Base-by-base conservation (phyloP, 1,140 invertebrate genomes). In the Eumeta japonica region DNA sequence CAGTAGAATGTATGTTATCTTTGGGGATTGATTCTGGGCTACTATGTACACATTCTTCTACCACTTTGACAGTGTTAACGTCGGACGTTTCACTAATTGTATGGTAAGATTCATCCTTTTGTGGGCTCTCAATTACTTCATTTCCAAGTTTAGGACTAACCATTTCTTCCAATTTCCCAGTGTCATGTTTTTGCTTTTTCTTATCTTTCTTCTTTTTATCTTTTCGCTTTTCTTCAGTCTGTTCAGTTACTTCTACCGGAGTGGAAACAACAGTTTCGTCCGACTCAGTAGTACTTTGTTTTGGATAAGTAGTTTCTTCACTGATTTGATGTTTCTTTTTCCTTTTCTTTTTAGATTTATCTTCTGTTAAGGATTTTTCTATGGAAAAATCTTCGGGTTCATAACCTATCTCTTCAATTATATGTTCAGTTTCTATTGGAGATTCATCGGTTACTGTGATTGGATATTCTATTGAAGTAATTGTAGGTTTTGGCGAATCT, bases 41-140 rank as follows among this genome's bases (percentile, higher is more conserved):
- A 20, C 60, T 64, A 24, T 66, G 53, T 5, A 83, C 43, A 34
- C 67, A 72, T 70, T 85, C 82, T 72, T 85, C 81, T n/a, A 84
- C 58, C 42, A 84, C 70, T 73, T 83, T 84, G 1, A 84, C 81
- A 19, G 76, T 77, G 14, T 62, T 74, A 3, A 75, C 64, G 39
- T 80, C 75, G 9, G 80, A 79, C 27, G 68, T 77, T 53, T 79
- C 78, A 50, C 77, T 80, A 14, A 82, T 62, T 12, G 77, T 79
- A 43, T 76, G 76, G 43, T 75, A 80, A 1, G 79, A 79, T 39
- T 80, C 80, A 41, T 79, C 75, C 28, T 56, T 55, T 37, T 64
- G 64, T 19, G 68, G 67, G 10, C 39, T 43, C 38, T 58, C 60
- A 16, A 52, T 29, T 16, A 55, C 52, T 61, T 71, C 62, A 46